phyloP scores from a whole-genome alignment of 1,140 invertebrate genomes.

The Campoletis sonorensis region DNA sequence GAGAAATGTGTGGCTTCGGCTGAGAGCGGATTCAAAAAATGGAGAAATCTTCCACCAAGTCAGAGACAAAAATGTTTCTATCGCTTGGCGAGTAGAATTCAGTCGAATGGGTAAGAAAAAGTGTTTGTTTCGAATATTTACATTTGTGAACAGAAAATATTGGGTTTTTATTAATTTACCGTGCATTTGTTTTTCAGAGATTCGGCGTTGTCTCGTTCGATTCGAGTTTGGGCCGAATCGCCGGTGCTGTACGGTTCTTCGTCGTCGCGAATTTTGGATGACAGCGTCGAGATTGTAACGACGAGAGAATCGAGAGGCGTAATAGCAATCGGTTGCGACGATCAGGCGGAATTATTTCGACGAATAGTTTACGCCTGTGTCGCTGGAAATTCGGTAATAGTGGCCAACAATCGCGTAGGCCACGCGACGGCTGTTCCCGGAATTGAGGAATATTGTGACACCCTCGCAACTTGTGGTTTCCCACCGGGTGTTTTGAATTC shows the following conservation, averaged over 20 bases:
- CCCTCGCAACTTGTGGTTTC: conserved; percentile 48
- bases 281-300: conserved; percentile 39
- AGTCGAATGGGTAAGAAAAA: conserved; percentile 39
- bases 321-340: conserved; percentile 36
- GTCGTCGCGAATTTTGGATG: conserved; percentile 40
- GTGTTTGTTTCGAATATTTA: not conserved
- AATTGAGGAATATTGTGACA: conserved; percentile 49
- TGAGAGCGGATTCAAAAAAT: conserved; percentile 40
- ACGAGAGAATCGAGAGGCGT: conserved; percentile 49
- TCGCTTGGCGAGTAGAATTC: conserved; percentile 41
- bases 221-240: conserved; percentile 37
- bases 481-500: conserved; percentile 50
- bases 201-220: conserved; percentile 18
- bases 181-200: conserved; percentile 24
- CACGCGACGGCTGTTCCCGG: not conserved
- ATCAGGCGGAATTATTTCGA: conserved; percentile 34
- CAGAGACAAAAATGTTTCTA: conserved; percentile 44
- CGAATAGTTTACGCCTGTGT: conserved; percentile 44
- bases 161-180: not conserved
- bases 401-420: conserved; percentile 22
- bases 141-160: not conserved
- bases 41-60: conserved; percentile 30
- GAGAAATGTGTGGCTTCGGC: conserved; percentile 45
- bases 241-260: conserved; percentile 44
- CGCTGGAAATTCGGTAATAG: conserved; percentile 47